Percentiles rank a stretch among this genome's conserved stretches.
Evolutionary conservation across 2,888 invertebrate species (phyloP).

Genomic region (Meliscaeva auricollis): DNA sequence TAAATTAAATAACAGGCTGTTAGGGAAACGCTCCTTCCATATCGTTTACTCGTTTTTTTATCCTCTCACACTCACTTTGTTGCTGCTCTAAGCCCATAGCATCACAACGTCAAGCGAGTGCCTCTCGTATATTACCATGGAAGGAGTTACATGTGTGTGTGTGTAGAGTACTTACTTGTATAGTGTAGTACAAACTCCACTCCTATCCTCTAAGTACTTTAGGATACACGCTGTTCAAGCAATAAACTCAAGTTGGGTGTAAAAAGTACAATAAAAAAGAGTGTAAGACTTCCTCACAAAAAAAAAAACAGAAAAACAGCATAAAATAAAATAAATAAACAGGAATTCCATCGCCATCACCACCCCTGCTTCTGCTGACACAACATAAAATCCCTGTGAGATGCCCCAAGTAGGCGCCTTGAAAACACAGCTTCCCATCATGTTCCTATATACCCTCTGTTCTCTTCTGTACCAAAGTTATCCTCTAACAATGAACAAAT

Average conservation of each 20-base stretch:
- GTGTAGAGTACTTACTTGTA: not conserved
- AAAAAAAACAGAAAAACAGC: conserved; percentile 10
- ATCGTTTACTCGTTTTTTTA: conserved; percentile 43
- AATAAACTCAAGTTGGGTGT: conserved; percentile 71
- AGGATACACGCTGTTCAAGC: conserved; percentile 72
- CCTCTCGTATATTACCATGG: conserved; percentile 15
- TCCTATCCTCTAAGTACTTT: conserved; percentile 65
- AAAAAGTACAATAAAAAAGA: conserved; percentile 66
- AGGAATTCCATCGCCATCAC: conserved; percentile 37
- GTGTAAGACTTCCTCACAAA: conserved; percentile 32
- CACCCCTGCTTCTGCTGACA: conserved; percentile 44
- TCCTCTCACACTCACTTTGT: conserved; percentile 33
- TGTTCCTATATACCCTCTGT: not conserved
- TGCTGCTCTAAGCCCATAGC: conserved; percentile 48
- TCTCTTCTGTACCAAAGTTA: not conserved
- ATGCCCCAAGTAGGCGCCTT: conserved; percentile 65
- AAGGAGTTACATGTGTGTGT: conserved; percentile 25
- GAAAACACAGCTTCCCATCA: conserved; percentile 33
- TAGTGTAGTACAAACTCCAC: not conserved
- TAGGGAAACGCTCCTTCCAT: conserved; percentile 57
- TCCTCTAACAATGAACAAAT: conserved; percentile 58
- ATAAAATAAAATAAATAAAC: conserved; percentile 34
- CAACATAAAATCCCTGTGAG: conserved; percentile 58
- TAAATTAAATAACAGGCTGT: conserved; percentile 76
- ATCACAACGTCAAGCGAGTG: conserved; percentile 49